A percentile compares a stretch with the other conserved stretches of the same genome.
phyloP scores from a whole-genome alignment of 2,888 invertebrate species.

The Epirrita christyi region DNA sequence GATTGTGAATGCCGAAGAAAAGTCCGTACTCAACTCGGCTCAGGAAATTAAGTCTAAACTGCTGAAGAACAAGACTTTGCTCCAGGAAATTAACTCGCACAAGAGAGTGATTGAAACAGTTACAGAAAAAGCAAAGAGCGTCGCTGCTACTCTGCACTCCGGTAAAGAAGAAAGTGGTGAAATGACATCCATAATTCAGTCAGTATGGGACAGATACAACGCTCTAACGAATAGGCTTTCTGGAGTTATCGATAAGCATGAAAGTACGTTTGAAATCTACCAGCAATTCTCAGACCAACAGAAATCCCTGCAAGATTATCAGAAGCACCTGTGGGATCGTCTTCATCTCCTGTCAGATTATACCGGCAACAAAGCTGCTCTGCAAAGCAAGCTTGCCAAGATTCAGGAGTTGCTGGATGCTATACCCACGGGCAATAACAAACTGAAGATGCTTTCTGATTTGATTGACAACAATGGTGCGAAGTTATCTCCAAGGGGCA shows the following conservation, averaged over 20 bases:
- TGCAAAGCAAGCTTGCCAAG: constrained; percentile 92
- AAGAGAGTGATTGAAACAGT: constrained; percentile 96
- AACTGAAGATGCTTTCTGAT: constrained; percentile 90
- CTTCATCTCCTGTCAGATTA: constrained; percentile 93
- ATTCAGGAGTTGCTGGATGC: constrained; percentile 92
- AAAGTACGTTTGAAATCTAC: constrained; percentile 91
- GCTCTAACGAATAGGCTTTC: constrained; percentile 87
- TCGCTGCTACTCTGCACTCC: constrained; percentile 84
- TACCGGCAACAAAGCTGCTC: constrained; percentile 92
- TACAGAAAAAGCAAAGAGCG: constrained; percentile 93
- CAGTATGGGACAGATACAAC: constrained; percentile 91
- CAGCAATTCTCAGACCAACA: constrained; percentile 95
- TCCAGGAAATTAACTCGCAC: constrained; percentile 95
- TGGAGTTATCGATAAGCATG: constrained; percentile 88
- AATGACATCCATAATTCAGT: constrained; percentile 88
- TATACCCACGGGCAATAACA: constrained; percentile 90
- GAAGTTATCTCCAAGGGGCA: constrained; percentile 91
- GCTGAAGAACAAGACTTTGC: constrained; percentile 92
- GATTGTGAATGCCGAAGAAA: constrained; percentile 88
- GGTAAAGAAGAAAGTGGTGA: constrained; percentile 85
- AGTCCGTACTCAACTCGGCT: constrained; percentile 89
- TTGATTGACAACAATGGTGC: constrained; percentile 89
- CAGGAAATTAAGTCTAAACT: constrained; percentile 94
- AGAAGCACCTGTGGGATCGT: constrained; percentile 95
- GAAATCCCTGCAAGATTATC: constrained; percentile 94